Evolutionary conservation across 2,797 vertebrate genomes (phyloP), one percentile per base, ranked within the genome.

Genomic region (Chlorospingus semifuscus): DNA sequence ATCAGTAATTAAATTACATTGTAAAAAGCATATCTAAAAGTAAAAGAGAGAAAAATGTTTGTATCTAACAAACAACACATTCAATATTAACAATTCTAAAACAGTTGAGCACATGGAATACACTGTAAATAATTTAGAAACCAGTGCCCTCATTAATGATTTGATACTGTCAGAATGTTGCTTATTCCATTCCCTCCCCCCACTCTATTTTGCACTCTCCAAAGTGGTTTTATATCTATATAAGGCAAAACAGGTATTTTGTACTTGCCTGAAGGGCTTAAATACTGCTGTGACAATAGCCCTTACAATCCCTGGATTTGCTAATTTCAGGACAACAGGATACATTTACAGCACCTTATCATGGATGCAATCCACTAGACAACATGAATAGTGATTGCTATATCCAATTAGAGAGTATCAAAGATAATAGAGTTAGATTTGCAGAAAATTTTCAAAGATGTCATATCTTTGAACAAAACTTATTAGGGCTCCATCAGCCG

Each of bases 401-500:
- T 89, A 93, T 44, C 94, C 94, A 97, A 97, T 97, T 97, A 97
- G 92, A 79, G 69, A 69, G 80, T 96, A 96, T 96, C 96, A 96
- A 96, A 97, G 96, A 93, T 90, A 94, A 97, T 92, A 79, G 89
- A 91, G 89, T 76, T 76, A 96, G 92, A 94, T 96, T 94, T 91
- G 88, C 72, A 95, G 90, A 89, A 95, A 89, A 92, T 90, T 94
- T 96, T 96, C 96, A 97, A 97, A 97, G 96, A 97, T 95, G 90
- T 91, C 39, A 5, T 91, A 96, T 97, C 96, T 97, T 96, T 96
- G 97, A 97, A 97, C 96, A 96, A 97, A 97, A 97, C 95, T 97
- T 96, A 95, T 93, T 96, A 97, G 94, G 89, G 91, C 82, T 94
- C 96, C 83, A 72, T 96, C 89, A 94, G 96, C 74, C 74, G 22